Base-by-base conservation (phyloP, 1,140 invertebrate genomes). In the Papilio machaon region DNA sequence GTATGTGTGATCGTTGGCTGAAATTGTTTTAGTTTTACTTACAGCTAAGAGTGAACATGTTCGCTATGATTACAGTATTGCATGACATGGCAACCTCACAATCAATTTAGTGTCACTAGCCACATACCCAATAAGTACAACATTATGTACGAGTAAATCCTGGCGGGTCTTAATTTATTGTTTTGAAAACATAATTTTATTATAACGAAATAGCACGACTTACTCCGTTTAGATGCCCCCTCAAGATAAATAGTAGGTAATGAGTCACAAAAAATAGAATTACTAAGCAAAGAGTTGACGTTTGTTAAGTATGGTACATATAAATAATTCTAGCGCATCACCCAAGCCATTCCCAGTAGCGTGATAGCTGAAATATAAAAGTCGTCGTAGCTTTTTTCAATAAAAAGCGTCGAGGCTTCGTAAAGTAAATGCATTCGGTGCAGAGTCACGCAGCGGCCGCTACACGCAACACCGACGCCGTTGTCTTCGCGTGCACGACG, bases 381-480 rank as follows among this genome's bases (percentile, higher is more conserved):
- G 67, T 60, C 74, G 80, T 70, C 70, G 78, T 76, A 70, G n/a
- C 46, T 23, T 82, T 80, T 80, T 70, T 52, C 58, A 54, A 80
- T 82, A 80, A 82, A 84, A 87, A 88, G 75, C 81, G 80, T 75
- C 78, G 70, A 84, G 81, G 83, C 83, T 86, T 82, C 81, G 82
- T 87, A 81, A 81, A 84, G 85, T 85, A 83, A 82, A 85, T 85
- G 82, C 85, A 86, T 74, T 85, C 64, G 54, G 80, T 64, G 80
- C 76, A 73, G 46, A 83, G 84, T 86, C 85, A 85, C 82, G 81
- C 82, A 85, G 81, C 43, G 77, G 49, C 15, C 67, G 23, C 35
- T 77, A 49, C 86, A 87, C 84, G 86, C 86, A 87, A 86, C 74
- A 60, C n/a, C 58, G 64, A 46, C 74, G 58, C 23, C 58, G 64